Conservation (phyloP, 2,797 vertebrate species). For the Lophius americanus region DNA sequence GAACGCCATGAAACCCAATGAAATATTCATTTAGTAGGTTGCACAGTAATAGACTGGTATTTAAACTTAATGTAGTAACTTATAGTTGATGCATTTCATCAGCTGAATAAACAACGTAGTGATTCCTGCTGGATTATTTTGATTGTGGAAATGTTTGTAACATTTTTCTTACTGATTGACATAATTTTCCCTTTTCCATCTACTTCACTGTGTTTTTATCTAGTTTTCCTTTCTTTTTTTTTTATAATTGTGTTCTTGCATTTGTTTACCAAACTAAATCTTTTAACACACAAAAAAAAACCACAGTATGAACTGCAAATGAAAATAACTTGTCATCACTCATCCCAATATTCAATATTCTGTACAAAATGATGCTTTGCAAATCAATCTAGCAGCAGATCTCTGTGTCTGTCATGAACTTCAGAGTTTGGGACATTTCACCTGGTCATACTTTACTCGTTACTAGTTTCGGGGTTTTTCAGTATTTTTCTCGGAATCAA, state of each 20-base stretch:
- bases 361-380: conserved; percentile 44
- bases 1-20: not conserved
- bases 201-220: conserved; percentile 4
- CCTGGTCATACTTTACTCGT: not conserved
- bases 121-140: not conserved
- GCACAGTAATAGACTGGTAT: no score
- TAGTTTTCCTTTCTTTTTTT: no score
- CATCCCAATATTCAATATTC: no score
- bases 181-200: not conserved
- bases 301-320: not conserved
- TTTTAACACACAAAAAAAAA: no score
- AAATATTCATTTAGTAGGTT: not conserved
- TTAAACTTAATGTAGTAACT: no score
- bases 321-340: not conserved
- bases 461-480: no score
- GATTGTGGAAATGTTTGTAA: not conserved
- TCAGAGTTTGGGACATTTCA: not conserved
- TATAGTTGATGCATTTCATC: no score
- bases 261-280: not conserved
- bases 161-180: not conserved
- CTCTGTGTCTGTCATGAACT: not conserved
- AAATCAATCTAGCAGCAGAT: conserved; percentile 34
- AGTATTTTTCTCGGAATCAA: no score
- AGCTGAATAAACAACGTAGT: no score
- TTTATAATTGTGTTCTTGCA: no score